A percentile compares a stretch with the other conserved stretches of the same genome.
Evolutionary conservation across 2,113 vertebrate genomes (phyloP).

Genomic region (Cervus canadensis): DNA sequence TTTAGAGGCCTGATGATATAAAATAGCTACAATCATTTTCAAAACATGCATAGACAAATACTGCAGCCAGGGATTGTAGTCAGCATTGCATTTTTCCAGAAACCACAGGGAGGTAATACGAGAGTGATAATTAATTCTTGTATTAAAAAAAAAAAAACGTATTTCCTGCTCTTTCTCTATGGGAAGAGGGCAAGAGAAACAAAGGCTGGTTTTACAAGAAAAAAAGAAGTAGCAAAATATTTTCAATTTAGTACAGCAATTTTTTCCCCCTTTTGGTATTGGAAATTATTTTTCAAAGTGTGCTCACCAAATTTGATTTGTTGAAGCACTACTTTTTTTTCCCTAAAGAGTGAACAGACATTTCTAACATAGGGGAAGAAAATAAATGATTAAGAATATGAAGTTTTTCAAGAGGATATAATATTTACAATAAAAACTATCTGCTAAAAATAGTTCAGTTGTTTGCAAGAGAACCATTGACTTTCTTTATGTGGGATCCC

Average conservation of each 20-base stretch:
- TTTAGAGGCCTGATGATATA: slow-evolving; percentile 18
- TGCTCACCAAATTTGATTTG: not conserved
- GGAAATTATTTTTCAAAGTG: slow-evolving; percentile 8
- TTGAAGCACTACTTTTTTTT: not conserved
- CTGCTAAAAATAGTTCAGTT: not conserved
- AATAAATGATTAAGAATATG: not conserved
- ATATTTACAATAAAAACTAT: not conserved
- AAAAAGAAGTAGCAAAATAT: slow-evolving; percentile 8
- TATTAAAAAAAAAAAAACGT: slow-evolving; percentile 32
- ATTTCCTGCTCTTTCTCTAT: slow-evolving; percentile 25
- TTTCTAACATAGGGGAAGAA: not conserved
- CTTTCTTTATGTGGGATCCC: not conserved
- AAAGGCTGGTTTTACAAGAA: not conserved
- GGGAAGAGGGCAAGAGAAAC: slow-evolving; percentile 15
- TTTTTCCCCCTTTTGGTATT: not conserved
- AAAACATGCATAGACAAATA: slow-evolving; percentile 50
- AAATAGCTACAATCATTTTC: slow-evolving; percentile 36
- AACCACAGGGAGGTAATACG: slow-evolving; percentile 31
- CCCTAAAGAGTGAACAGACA: not conserved
- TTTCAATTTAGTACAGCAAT: not conserved
- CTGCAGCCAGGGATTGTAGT: not conserved
- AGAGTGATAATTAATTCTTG: slow-evolving; percentile 62
- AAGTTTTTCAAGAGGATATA: not conserved
- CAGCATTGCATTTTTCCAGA: slow-evolving; percentile 28
- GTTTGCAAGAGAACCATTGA: not conserved